Evolutionary conservation across 1,140 invertebrate species (phyloP).

Genomic region (Drosophila insularis): DNA sequence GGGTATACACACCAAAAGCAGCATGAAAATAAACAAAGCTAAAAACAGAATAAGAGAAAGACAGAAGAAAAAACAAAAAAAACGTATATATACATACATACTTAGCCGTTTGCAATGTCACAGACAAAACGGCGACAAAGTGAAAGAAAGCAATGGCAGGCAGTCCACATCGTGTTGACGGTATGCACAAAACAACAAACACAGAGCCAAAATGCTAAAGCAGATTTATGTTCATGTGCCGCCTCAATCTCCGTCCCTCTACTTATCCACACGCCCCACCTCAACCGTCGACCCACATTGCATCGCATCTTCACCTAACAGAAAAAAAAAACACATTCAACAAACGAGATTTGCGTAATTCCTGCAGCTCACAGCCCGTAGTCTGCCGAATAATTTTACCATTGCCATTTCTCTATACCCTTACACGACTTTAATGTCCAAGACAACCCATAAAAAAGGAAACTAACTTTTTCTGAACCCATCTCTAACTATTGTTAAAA

Average conservation of each 20-base stretch:
- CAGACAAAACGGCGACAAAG: slow-evolving; percentile 79
- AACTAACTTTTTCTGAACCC: no score
- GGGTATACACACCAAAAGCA: slow-evolving; percentile 33
- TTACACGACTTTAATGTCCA: background rate
- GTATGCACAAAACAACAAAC: slow-evolving; percentile 67
- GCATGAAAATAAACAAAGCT: slow-evolving; percentile 53
- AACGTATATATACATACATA: slow-evolving; percentile 40
- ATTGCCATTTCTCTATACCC: slow-evolving; percentile 41
- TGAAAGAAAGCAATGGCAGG: slow-evolving; percentile 64
- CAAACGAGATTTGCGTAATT: slow-evolving; percentile 81
- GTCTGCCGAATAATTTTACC: slow-evolving; percentile 46
- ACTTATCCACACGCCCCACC: background rate
- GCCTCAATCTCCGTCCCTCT: no score
- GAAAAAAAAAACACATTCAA: slow-evolving; percentile 74
- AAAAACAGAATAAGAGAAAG: slow-evolving; percentile 39
- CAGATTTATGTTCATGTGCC: slow-evolving; percentile 70
- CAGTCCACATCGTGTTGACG: slow-evolving; percentile 73
- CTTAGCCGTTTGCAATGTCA: slow-evolving; percentile 66
- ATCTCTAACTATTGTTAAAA: no score
- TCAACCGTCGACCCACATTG: slow-evolving; percentile 27
- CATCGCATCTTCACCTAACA: slow-evolving; percentile 70
- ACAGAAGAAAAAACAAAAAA: slow-evolving; percentile 29
- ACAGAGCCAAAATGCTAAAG: slow-evolving; percentile 67
- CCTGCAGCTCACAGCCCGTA: slow-evolving; percentile 69
- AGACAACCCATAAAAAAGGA: no score